Base-by-base conservation (phyloP, 1,140 invertebrate genomes). In the Bradynema listronoti region DNA sequence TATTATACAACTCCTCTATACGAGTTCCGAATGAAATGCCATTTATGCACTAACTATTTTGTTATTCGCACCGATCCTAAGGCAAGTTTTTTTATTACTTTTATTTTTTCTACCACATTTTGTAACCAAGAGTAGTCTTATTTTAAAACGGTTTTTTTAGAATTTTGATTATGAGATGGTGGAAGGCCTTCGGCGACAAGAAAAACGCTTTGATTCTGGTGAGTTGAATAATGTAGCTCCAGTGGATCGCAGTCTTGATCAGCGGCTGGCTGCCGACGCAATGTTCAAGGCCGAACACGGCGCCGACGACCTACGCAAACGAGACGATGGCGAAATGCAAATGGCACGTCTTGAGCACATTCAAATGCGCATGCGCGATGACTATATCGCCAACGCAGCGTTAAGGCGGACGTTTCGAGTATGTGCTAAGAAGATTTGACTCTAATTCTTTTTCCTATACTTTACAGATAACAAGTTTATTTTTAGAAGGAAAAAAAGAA, bases 11-110 rank as follows among this genome's bases (percentile, higher is more conserved):
- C 95, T 1, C 93, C 94, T 0, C 83, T 99, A 1, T 98, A 93
- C 79, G 88, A 97, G 78, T 99, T 99, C 80, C 84, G 89, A 63
- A 98, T 99, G 93, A 98, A 98, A 79, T 99, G 95, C 78, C 93
- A 98, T 81, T 80, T 98, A 1, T 99, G 95, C 80, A 87, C 83
- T 74, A 98, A 96, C 81, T 87, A 98, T 81, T 92, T 95, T 84
- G 89, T 93, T 80, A 98, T 99, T 49, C 90, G 95, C 82, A 98
- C 94, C 32, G 94, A 99, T 85, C 95, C 95, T 60, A 88, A 85
- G 49, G 89, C 91, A 85, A 83, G 82, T 82, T 72, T 64, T 43
- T 9, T 39, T 43, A 22, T 43, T 9, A 4, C 14, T 0, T 16
- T 9, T 58, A n/a, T 36, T 25, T 63, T 1, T 2, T 6, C 14